Evolutionary conservation across 2,797 vertebrate species (phyloP).

Genomic region (Anguilla marmorata): DNA sequence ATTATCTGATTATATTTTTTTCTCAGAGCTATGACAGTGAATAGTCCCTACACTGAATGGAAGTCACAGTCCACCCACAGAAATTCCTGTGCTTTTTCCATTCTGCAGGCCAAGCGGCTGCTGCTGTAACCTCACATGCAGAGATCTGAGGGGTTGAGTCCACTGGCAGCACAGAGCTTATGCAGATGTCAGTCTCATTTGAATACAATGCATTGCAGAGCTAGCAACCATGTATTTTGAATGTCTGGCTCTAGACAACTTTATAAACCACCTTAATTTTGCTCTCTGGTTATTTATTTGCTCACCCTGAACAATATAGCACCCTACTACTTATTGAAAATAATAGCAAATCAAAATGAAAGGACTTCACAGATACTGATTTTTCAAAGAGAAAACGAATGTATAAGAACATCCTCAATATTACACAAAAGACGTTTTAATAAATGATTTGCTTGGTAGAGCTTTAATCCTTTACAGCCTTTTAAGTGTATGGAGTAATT

Average conservation of each 20-base stretch:
- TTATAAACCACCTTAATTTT: not conserved
- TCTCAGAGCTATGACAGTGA: too few relatives aligned
- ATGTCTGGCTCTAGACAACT: not conserved
- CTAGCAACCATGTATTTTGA: not conserved
- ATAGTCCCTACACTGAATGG: not conserved
- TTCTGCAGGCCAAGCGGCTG: not conserved
- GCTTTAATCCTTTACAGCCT: not conserved
- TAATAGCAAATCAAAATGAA: not conserved
- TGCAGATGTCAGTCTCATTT: not conserved
- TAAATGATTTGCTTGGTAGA: too few relatives aligned
- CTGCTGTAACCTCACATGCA: too few relatives aligned
- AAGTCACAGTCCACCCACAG: not conserved
- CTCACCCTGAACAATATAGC: not conserved
- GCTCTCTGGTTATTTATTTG: not conserved
- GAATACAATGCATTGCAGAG: not conserved
- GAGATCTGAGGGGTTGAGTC: too few relatives aligned
- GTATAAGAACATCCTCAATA: too few relatives aligned
- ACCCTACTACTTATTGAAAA: not conserved
- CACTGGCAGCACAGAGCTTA: not conserved
- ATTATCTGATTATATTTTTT: not conserved
- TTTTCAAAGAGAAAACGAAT: not conserved
- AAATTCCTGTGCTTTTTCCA: not conserved
- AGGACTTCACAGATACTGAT: not conserved
- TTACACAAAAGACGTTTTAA: too few relatives aligned
- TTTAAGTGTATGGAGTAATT: not conserved